Evolutionary conservation across 2,113 vertebrate genomes (phyloP).

Genomic region (Gambusia holbrooki): DNA sequence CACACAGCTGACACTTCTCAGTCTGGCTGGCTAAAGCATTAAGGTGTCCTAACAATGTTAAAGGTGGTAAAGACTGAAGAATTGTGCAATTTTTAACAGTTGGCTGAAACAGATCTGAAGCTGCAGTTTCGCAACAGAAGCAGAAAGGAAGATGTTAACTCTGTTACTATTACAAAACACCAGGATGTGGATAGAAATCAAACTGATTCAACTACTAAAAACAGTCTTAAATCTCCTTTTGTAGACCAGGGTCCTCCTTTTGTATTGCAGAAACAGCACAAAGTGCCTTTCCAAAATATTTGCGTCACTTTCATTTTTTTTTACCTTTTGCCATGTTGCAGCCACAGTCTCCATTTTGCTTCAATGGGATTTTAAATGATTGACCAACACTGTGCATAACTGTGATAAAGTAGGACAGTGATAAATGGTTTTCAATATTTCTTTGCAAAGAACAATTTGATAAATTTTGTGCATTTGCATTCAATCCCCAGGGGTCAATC

Average conservation of each 20-base stretch:
- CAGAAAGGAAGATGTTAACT: slow-evolving; percentile 24
- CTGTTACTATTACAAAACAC: not conserved
- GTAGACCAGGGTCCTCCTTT: not conserved
- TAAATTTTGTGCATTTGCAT: not conserved
- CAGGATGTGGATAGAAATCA: not conserved
- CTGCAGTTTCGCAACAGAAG: slow-evolving; percentile 30
- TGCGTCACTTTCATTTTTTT: not conserved
- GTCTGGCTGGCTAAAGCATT: slow-evolving; percentile 59
- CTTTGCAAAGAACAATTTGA: not conserved
- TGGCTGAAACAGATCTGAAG: slow-evolving; percentile 28
- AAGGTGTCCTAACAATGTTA: slow-evolving; percentile 64
- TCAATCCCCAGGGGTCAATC: not conserved
- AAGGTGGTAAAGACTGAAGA: slow-evolving; percentile 71
- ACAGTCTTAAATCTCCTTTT: not conserved
- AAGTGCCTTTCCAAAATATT: not conserved
- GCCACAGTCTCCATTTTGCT: not conserved
- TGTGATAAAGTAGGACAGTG: not conserved
- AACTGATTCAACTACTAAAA: not conserved
- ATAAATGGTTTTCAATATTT: not conserved
- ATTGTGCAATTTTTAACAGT: slow-evolving; percentile 57
- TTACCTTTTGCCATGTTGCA: not conserved
- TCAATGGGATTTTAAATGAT: not conserved
- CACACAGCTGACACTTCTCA: slow-evolving; percentile 69
- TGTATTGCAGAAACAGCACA: not conserved
- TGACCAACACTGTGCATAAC: not conserved